Evolutionary conservation across 2,797 vertebrate species (phyloP), one percentile per base, ranked within the genome.

Genomic region (Kryptopterus vitreolus): DNA sequence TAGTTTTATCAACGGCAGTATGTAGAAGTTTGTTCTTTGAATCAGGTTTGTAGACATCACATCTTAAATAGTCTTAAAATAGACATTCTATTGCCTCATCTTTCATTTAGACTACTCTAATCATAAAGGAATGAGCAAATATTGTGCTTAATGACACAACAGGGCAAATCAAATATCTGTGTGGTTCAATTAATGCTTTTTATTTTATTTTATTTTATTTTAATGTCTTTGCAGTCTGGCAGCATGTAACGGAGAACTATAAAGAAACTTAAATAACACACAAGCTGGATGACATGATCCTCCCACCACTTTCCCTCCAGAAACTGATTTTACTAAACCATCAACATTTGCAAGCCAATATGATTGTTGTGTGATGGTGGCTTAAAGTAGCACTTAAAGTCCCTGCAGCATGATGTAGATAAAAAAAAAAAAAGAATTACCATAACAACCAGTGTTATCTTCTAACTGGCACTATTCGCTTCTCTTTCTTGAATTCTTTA

Each of bases 351-450:
- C 18, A 33, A 62, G 16, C 29, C 18, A 61, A 31, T 31, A 61
- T 29, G 12, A 61, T 7, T 33, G 61, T 62, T 15, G 29, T 8
- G 9, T 63, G 1, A 33, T 63, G 33, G 18, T 63, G 61, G 61
- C 61, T 63, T 22, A 68, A 68, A 68, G 38, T 26, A 46, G 35
- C 38, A 24, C n/a, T n/a, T 68, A 26, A 68, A 48, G 65, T 48
- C 65, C n/a, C 12, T 16, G 38, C 26, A 26, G 38, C 43, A 68
- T 46, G 63, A 11, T 43, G 35, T 24, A 24, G 35, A 66, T 46
- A 66, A 66, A 66, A 12, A n/a, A n/a, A n/a, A n/a, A n/a, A 68
- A 8, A 3, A n/a, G 46, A 48, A 68, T 68, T 68, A 48, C 13
- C 38, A 26, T 26, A 68, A 26, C 15, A 68, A 26, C 43, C 7